Evolutionary conservation across 2,113 vertebrate species (phyloP).

Genomic region (Carlito syrichta): DNA sequence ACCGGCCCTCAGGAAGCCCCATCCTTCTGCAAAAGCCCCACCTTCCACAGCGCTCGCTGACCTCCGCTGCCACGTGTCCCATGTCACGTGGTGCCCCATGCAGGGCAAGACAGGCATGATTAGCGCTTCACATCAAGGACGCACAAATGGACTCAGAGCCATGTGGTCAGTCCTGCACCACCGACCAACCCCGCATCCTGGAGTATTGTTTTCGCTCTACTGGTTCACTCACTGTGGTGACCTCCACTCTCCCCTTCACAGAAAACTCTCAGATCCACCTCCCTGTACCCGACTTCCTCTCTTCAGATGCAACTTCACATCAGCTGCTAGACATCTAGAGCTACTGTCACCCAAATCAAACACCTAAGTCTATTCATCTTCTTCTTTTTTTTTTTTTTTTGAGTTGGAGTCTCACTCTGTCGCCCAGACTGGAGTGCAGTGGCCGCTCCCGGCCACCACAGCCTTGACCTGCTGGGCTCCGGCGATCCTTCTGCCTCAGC

Average conservation of each 20-base stretch:
- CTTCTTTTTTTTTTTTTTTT: no score
- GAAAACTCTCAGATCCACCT: neutral
- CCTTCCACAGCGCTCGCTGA: neutral
- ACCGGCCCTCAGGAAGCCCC: neutral
- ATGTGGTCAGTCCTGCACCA: neutral
- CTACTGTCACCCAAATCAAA: neutral
- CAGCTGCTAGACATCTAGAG: neutral
- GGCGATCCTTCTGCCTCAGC: no score
- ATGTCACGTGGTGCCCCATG: neutral
- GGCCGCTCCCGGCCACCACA: no score
- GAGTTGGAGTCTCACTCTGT: no score
- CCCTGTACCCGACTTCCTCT: neutral
- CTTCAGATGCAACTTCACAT: neutral
- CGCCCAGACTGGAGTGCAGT: no score
- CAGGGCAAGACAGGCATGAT: neutral
- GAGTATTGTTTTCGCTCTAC: neutral
- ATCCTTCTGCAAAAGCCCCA: neutral
- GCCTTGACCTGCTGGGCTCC: no score
- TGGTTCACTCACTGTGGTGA: neutral
- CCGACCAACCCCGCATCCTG: neutral
- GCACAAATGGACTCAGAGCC: neutral
- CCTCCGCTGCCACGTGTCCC: neutral
- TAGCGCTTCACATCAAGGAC: neutral
- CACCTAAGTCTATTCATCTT: neutral
- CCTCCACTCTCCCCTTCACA: neutral